These are phyloP conservation scores for Xiphorhynchus erythropygius DNA, from an alignment of 2,797 vertebrate species.

Conservation along the genomic window DNA sequence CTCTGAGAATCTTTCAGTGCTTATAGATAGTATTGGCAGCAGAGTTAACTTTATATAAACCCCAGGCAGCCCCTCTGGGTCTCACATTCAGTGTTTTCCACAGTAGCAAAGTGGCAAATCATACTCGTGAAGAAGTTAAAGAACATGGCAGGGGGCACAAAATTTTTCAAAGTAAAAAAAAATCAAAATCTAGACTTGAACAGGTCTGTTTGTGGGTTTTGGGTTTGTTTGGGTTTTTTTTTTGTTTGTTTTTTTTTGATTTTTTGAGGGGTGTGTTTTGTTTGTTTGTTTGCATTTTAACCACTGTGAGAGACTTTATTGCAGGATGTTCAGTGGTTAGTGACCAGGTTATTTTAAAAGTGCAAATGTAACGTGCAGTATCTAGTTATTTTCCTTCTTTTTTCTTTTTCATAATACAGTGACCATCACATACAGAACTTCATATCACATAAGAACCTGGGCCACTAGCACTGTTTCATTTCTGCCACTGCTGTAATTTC, in stretches of 20 bases:
- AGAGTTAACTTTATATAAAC: background rate
- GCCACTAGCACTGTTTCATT: background rate
- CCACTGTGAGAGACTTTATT: background rate
- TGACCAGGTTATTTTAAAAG: background rate
- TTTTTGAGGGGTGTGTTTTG: background rate
- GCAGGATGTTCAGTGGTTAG: background rate
- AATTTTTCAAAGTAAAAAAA: background rate
- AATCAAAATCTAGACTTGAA: background rate
- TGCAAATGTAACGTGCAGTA: background rate
- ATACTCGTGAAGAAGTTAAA: background rate
- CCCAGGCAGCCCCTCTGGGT: background rate
- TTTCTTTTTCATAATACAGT: background rate
- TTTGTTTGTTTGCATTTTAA: background rate
- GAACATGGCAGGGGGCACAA: background rate
- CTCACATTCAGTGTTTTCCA: background rate
- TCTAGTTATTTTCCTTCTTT: background rate
- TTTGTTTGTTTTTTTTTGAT: too few relatives aligned
- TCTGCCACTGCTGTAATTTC: background rate
- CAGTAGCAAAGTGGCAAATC: background rate
- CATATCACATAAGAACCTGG: background rate
- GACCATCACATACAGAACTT: background rate
- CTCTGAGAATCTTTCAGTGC: background rate
- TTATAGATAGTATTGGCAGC: background rate
- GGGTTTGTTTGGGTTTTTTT: background rate
- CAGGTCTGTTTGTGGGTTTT: background rate